Evolutionary conservation across 2,797 vertebrate species (phyloP), one percentile per base, ranked within the genome.

Genomic region (Oryzias dopingdopingensis): DNA sequence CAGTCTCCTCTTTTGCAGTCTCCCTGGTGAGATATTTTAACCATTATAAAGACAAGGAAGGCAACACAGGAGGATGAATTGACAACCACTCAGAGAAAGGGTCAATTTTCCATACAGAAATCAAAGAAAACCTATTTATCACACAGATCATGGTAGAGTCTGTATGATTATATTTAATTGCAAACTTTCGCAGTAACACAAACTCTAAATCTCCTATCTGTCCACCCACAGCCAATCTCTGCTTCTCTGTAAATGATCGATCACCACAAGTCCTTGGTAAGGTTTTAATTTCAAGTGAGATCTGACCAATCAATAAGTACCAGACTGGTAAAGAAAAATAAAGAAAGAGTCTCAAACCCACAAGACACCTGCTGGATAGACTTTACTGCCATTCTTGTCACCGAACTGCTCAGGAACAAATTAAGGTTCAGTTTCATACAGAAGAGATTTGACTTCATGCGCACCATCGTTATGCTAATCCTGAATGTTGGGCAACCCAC

Each of bases 111-210:
- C 54, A 65, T 62, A 70, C 58, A 65, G 55, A 59, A 62, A 83
- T 81, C 80, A 68, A 81, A 83, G 56, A 62, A 65, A 73, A 73
- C 24, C 52, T 71, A 65, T 87, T 83, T 56, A 79, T 86, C 77
- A 78, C 80, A 65, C 56, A 46, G 70, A 76, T 67, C 40, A 26
- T 40, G 37, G 48, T 26, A 59, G 46, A 45, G 42, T 45, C 45
- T 65, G 56, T 61, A 43, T 55, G 61, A 49, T 52, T 13, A 26
- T 44, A 62, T 70, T 69, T 64, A 62, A 67, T 51, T 63, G 78
- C 70, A 56, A 66, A 77, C 58, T 62, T 42, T 18, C 46, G 63
- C 65, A 62, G 71, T 74, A 77, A 72, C 59, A 74, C 69, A 65
- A 84, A 70, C 65, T 74, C 61, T 80, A 76, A 79, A 80, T 77